Evolutionary conservation across 2,797 vertebrate genomes (phyloP), one percentile per base, ranked within the genome.

Genomic region (Scolopax rusticola): DNA sequence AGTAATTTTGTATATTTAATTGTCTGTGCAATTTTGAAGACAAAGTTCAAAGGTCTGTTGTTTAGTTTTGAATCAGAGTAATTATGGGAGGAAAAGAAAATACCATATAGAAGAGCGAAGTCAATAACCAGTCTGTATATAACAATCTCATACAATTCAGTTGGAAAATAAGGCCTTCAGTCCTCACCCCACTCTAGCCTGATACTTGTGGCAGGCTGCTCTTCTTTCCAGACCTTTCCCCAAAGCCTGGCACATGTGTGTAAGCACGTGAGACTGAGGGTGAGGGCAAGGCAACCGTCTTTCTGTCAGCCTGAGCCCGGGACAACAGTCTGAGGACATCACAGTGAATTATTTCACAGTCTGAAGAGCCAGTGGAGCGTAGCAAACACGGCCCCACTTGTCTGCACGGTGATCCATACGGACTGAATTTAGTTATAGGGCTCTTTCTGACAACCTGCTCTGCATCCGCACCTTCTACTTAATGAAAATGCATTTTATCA

Each of bases 341-440:
- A 89, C 69, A 88, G 93, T 81, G 90, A 96, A 95, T 96, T 51
- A 97, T 84, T 91, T 87, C 93, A 48, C 57, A 86, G 88, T 61
- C 88, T 80, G 90, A 56, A 71, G 93, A 94, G 93, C 60, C 92
- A 83, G 84, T 8, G 6, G 73, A 80, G 87, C 80, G 64, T 13
- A 78, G 61, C 70, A 27, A 15, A 65, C 32, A 33, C 51, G 28
- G 45, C 40, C 65, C 48, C 38, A 11, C 23, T 8, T 17, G 8
- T 8, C 56, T 36, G 78, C 60, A 19, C 65, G 0, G 7, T 4
- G 40, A 38, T 28, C 45, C 57, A 15, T 6, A 11, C 48, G 63
- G 47, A 67, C 67, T 76, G 14, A 6, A 7, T 17, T 19, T 12
- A 30, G 33, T 61, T 6, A 7, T 7, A 68, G 54, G n/a, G 67